Base-by-base conservation (phyloP, 2,797 vertebrate species). In the Stomatorhinus walkeri region DNA sequence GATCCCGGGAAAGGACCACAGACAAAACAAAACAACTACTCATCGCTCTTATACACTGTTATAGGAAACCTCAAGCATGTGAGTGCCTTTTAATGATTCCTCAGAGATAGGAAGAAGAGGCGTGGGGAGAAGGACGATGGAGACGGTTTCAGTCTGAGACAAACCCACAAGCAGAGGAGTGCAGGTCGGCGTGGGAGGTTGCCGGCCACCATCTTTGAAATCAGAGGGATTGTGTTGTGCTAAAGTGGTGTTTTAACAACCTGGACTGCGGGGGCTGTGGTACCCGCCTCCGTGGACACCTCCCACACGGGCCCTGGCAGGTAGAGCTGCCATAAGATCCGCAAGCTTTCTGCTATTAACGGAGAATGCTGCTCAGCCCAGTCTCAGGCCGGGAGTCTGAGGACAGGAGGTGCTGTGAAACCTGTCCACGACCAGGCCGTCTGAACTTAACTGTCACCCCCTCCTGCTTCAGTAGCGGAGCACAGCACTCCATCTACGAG, bases 181-280 rank as follows among this genome's bases (percentile, higher is more conserved):
- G 88, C 40, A 54, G 56, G 88, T 84, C 40, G 79, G 43, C 5
- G 22, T 32, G 81, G 56, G 56, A 48, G 81, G 24, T 12, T 49
- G 12, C 40, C 76, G 0, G 36, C 24, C 40, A n/a, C 43, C 49
- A 46, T 61, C 43, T 59, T 32, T 28, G 5, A 36, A 56, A 56
- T 46, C 88, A 54, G 61, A 12, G 4, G 40, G 61, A 85, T 9
- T 76, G 10, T 40, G 61, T 56, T 86, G 48, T 52, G 32, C 22
- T 86, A 72, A 36, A 46, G 7, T 52, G 88, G 8, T 52, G 43
- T 86, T 86, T 86, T 54, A 76, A 85, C 48, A 89, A 56, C 59
- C 22, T 36, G 28, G 28, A 7, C 52, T n/a, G 24, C 5, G 51
- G 86, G 9, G 85, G 85, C 52, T 61, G 56, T 19, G 14, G 86